Base-by-base conservation (phyloP, 2,113 vertebrate genomes). In the Leuciscus idus region DNA sequence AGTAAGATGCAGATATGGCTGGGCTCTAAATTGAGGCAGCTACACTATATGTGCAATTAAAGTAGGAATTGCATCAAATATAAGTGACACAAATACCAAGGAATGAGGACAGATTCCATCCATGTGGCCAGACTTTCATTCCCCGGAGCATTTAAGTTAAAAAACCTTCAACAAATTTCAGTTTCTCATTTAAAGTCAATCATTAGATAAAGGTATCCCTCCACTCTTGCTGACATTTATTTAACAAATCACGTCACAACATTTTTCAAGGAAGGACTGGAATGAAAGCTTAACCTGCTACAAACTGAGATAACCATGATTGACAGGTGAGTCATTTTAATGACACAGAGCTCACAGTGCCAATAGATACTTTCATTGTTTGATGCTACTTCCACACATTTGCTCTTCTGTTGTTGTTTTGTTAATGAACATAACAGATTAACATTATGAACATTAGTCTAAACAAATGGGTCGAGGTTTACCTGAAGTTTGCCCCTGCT, bases 91-190 rank as follows among this genome's bases (percentile, higher is more conserved):
- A 8, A 13, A 3, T 2, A 48, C 23, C 5, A 48, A 6, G 23
- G 13, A 3, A 6, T 6, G 7, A 26, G 43, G n/a, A 75, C 2
- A 75, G 39, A 50, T 75, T 75, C 36, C 23, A 26, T 68, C 5
- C 2, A 19, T 81, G 33, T 43, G 8, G 30, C 46, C 46, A 52
- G 46, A 70, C 26, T 52, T 30, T 33, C 19, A 68, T 19, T 82
- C 62, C 46, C 28, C 28, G 23, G 19, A 52, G 6, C 11, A 48
- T 62, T 33, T 76, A 62, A 85, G 21, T 8, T n/a, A 1, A 79
- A 87, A 87, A 64, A 72, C 21, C n/a, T 76, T 7, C 11, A 46
- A 30, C 28, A 57, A 73, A 73, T 61, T 72, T 12, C 17, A 79
- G 4, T 36, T 62, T 64, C 50, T 74, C 3, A 39, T 33, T 73